Conservation (phyloP, 1,140 invertebrate genomes). For the Drosophila littoralis region DNA sequence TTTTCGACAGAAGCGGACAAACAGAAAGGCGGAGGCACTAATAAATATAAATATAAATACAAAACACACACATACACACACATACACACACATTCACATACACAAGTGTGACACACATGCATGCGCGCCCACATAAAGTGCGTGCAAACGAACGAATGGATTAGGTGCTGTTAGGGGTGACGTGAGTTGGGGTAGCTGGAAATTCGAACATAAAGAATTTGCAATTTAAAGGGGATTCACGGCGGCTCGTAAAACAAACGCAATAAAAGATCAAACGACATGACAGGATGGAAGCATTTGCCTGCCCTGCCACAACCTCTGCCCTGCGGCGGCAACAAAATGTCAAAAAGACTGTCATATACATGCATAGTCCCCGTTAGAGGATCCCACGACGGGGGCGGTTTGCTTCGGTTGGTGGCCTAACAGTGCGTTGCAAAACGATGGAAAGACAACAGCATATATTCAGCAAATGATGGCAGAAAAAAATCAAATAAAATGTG, state of each 20-base stretch:
- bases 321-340: constrained; percentile 55
- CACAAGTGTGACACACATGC: not conserved
- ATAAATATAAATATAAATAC: constrained; percentile 57
- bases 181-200: constrained; percentile 47
- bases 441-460: constrained; percentile 39
- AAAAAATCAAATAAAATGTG: constrained; percentile 77
- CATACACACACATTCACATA: constrained; percentile 8
- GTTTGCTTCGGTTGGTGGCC: constrained; percentile 7
- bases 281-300: constrained; percentile 59
- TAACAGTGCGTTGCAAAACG: constrained; percentile 45
- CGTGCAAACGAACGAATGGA: constrained; percentile 6
- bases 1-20: constrained; percentile 23
- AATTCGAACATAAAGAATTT: constrained; percentile 81
- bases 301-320: constrained; percentile 45
- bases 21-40: constrained; percentile 57
- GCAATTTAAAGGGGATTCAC: constrained; percentile 83
- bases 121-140: not conserved
- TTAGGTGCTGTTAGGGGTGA: constrained; percentile 11
- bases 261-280: constrained; percentile 83
- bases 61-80: constrained; percentile 7
- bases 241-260: constrained; percentile 79
- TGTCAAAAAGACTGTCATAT: constrained; percentile 67
- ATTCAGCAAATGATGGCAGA: constrained; percentile 68
- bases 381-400: not conserved
- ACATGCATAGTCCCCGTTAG: constrained; percentile 8